These are phyloP conservation scores for Oreonectes daqikongensis DNA, from an alignment of 2,797 vertebrate genomes.

Conservation along the genomic window DNA sequence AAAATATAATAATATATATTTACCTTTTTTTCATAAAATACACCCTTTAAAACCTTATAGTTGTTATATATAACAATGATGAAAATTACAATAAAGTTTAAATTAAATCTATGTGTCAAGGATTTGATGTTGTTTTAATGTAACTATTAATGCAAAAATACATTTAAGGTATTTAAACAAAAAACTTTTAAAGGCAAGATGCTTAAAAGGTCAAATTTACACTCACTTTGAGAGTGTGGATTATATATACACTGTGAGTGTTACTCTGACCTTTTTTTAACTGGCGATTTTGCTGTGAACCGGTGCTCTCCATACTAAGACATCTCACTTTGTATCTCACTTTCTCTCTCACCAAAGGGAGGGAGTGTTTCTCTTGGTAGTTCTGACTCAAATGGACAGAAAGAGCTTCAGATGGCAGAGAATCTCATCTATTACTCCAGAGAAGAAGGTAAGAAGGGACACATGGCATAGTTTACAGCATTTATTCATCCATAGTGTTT, in stretches of 20 bases:
- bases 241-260: too few species aligned
- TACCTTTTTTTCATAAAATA: too few species aligned
- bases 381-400: slow-evolving; percentile 59
- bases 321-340: slow-evolving; percentile 27
- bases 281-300: too few species aligned
- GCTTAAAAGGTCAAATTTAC: too few species aligned
- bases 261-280: too few species aligned
- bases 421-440: slow-evolving; percentile 93
- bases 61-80: too few species aligned
- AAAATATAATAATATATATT: too few species aligned
- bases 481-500: background rate
- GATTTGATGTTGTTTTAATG: background rate
- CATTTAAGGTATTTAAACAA: too few species aligned
- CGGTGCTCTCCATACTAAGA: slow-evolving; percentile 21
- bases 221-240: too few species aligned
- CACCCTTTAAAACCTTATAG: too few species aligned
- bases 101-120: background rate
- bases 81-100: background rate
- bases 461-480: background rate
- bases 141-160: background rate
- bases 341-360: slow-evolving; percentile 50
- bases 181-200: too few species aligned
- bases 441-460: slow-evolving; percentile 83
- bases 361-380: slow-evolving; percentile 55
- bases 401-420: slow-evolving; percentile 88